Evolutionary conservation across 2,888 invertebrate species (phyloP).

Genomic region (Julus scanicus): DNA sequence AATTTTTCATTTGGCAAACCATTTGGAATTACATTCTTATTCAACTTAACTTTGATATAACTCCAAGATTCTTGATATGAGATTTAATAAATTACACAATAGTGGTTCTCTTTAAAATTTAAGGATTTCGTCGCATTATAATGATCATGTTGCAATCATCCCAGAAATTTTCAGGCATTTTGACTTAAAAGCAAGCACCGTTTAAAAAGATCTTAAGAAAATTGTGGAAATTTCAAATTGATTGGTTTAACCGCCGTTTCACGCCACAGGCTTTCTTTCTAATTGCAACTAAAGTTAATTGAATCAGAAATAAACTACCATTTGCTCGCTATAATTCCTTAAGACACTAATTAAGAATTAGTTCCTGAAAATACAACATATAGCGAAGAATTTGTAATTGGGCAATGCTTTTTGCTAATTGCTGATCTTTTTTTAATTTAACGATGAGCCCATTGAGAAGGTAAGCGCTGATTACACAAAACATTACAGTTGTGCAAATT

Average conservation of each 20-base stretch:
- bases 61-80: too few species aligned
- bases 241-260: constrained; percentile 1
- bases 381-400: constrained; percentile 4
- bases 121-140: too few species aligned
- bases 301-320: constrained; percentile 38
- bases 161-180: background rate
- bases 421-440: constrained; percentile 36
- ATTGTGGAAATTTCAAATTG: background rate
- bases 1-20: too few species aligned
- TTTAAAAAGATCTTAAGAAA: background rate
- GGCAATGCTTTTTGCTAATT: constrained; percentile 18
- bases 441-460: background rate
- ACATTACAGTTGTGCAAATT: background rate
- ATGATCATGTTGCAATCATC: background rate
- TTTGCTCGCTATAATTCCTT: constrained; percentile 36
- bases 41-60: too few species aligned
- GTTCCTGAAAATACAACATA: background rate
- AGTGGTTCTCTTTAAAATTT: too few species aligned
- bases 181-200: background rate
- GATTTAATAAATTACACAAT: too few species aligned
- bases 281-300: constrained; percentile 31
- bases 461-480: background rate
- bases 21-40: too few species aligned
- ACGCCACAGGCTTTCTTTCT: constrained; percentile 8
- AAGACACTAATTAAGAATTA: constrained; percentile 36